Conservation (phyloP, 2,797 vertebrate genomes). For the Oceanodroma leucorhoa region DNA sequence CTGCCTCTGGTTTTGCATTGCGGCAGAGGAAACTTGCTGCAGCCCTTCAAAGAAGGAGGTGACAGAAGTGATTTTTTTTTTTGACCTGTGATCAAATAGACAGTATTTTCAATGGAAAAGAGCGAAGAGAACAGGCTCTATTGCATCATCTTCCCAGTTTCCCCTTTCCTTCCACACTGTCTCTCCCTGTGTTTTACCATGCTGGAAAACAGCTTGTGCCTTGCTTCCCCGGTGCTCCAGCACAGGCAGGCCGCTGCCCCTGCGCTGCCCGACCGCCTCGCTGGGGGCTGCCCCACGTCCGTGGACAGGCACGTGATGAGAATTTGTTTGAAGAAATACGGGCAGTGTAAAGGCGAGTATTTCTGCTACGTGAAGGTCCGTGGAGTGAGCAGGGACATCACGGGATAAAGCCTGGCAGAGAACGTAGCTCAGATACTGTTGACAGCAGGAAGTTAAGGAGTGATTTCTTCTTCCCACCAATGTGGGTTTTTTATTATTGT, state of each 20-base stretch:
- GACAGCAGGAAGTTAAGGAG: not conserved
- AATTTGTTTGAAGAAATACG: not conserved
- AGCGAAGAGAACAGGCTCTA: not conserved
- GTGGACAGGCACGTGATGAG: fast-evolving
- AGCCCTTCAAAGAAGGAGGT: not conserved
- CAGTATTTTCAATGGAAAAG: not conserved
- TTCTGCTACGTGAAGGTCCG: not conserved
- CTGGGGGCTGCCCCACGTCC: not conserved
- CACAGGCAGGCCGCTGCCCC: not conserved
- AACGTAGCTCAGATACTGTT: not conserved
- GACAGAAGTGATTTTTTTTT: not conserved
- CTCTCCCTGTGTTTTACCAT: not conserved
- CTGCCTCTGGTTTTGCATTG: not conserved
- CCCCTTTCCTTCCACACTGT: not conserved
- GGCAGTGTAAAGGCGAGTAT: not conserved
- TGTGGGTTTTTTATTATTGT: not conserved
- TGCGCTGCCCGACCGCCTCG: not conserved
- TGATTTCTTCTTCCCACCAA: not conserved
- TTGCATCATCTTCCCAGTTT: not conserved
- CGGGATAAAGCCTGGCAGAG: not conserved
- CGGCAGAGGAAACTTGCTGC: not conserved
- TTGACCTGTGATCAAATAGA: not conserved
- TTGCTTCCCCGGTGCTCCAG: not conserved
- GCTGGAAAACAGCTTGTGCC: not conserved
- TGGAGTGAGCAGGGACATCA: fast-evolving